A percentile compares a stretch with the other conserved stretches of the same genome.
phyloP scores from a whole-genome alignment of 2,113 vertebrate species.

The Fulmarus glacialis region DNA sequence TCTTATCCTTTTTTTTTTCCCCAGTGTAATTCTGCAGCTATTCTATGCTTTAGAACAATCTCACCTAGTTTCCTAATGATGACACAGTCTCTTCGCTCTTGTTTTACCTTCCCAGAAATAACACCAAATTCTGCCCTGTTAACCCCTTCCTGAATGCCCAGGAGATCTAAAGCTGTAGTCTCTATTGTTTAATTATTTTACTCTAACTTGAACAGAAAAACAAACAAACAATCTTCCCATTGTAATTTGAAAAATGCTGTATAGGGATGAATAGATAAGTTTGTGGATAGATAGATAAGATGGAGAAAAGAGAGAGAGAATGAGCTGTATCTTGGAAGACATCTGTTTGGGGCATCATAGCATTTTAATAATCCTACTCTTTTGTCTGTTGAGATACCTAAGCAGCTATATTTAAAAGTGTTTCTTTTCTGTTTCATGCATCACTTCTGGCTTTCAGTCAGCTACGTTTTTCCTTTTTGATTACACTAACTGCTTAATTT shows the following conservation, averaged over 20 bases:
- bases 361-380: neutral
- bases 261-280: neutral
- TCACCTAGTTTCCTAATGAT: neutral
- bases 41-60: neutral
- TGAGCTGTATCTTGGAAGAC: neutral
- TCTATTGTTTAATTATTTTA: neutral
- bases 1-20: neutral
- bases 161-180: neutral
- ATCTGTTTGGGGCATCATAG: neutral
- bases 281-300: neutral
- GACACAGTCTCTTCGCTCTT: neutral
- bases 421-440: slow-evolving; percentile 33
- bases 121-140: neutral
- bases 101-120: neutral
- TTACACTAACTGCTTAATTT: slow-evolving; percentile 46
- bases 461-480: slow-evolving; percentile 38
- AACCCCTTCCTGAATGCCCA: neutral
- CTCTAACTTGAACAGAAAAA: neutral
- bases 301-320: neutral
- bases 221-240: neutral
- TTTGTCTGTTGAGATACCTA: neutral
- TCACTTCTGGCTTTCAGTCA: slow-evolving; percentile 27
- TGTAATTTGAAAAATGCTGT: neutral
- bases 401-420: neutral
- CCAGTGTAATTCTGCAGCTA: neutral